Conservation (phyloP, 2,888 invertebrate species). For the Rhamnusium bicolor region DNA sequence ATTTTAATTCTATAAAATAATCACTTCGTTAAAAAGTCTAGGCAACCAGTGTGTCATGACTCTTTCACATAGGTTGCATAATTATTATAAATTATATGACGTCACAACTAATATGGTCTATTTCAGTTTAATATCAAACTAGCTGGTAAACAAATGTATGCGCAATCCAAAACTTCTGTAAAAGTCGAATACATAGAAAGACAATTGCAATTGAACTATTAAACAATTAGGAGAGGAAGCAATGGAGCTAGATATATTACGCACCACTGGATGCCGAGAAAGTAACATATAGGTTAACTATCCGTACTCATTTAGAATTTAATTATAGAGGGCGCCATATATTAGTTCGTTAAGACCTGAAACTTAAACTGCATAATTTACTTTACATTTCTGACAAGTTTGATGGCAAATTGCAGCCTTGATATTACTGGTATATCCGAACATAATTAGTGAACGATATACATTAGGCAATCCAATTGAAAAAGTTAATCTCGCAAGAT, state of each 20-base stretch:
- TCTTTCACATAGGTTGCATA: too few species aligned
- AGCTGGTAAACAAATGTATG: background rate
- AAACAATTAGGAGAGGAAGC: background rate
- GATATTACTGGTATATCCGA: background rate
- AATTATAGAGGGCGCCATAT: background rate
- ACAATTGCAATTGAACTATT: background rate
- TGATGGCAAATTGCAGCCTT: background rate
- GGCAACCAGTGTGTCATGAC: too few species aligned
- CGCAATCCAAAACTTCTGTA: background rate
- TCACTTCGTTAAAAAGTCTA: too few species aligned
- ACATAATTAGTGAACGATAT: background rate
- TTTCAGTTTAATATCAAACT: background rate
- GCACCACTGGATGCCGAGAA: background rate
- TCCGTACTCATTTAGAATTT: background rate
- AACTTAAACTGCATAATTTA: background rate
- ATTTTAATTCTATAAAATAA: too few species aligned
- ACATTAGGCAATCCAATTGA: slow-evolving; percentile 16
- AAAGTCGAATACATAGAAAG: background rate
- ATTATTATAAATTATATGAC: too few species aligned
- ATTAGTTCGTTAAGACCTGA: background rate
- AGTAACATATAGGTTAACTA: background rate
- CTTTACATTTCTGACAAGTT: slow-evolving; percentile 1
- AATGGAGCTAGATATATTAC: too few species aligned
- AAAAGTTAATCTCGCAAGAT: slow-evolving; percentile 5
- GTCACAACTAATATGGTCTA: too few species aligned